Base-by-base conservation (phyloP, 2,797 vertebrate genomes). In the Capromys pilorides region DNA sequence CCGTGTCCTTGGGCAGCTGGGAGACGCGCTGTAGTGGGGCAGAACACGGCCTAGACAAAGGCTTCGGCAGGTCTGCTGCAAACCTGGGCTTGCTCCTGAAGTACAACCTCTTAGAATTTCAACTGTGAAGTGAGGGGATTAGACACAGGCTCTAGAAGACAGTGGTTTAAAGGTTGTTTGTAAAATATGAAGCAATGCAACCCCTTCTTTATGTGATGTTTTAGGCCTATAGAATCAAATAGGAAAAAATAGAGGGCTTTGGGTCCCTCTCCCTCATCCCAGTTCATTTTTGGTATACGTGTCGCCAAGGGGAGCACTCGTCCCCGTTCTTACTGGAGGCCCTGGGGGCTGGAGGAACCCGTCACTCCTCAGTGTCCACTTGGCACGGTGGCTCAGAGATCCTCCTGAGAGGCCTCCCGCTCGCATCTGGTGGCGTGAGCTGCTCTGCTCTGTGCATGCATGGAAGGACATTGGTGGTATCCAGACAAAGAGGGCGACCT, bases 391-490 rank as follows among this genome's bases (percentile, higher is more conserved):
- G 71, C 16, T 0, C 6, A 10, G 36, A 73, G 1, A 0, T 71
- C 90, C 22, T 36, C 45, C n/a, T 41, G 16, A 16, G 45, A 7
- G 22, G 7, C 21, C 22, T 57, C 26, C 2, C 7, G 2, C 4
- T 4, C 69, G 4, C 64, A 41, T 28, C 24, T 36, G 51, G 45
- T 0, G 16, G 39, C 62, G 2, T 1, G 41, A 49, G 77, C 33
- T 67, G 8, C 14, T 39, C 21, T 54, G 0, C 39, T 51, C 61
- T 6, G 3, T 5, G 0, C 31, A 0, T 18, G 24, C 1, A 0
- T 19, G 18, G 51, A 4, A 1, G 49, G 67, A 62, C 14, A 8
- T 14, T 1, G 9, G 57, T 8, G 83, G 69, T 3, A 19, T 78
- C 83, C 9, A 78, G 92, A 64, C 54, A 3, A 2, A 82, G n/a